These are phyloP conservation scores for Tethea ocularis DNA, from an alignment of 2,888 invertebrate genomes.

Conservation along the genomic window DNA sequence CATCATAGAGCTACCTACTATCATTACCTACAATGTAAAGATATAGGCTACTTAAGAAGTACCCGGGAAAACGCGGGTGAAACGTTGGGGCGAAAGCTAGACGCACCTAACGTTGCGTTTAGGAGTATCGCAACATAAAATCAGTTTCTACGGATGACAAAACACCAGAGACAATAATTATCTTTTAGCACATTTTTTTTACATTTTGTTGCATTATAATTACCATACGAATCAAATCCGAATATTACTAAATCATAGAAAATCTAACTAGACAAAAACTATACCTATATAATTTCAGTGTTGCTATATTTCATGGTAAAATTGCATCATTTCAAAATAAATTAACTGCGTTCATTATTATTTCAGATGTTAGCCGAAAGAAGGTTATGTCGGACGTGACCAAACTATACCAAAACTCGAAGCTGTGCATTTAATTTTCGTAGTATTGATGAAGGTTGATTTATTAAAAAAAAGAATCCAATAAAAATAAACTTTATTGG, in stretches of 20 bases:
- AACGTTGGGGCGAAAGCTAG: too few relatives aligned
- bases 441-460: too few relatives aligned
- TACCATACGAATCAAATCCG: neutral
- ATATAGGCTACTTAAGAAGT: too few relatives aligned
- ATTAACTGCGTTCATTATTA: neutral
- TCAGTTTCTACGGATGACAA: constrained; percentile 1
- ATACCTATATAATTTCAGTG: neutral
- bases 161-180: neutral
- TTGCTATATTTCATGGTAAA: neutral
- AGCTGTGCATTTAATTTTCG: too few relatives aligned
- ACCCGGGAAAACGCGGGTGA: too few relatives aligned
- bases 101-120: neutral
- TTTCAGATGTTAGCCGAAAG: neutral
- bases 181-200: neutral
- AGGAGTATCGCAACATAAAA: neutral
- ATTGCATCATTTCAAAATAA: neutral
- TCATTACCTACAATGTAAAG: too few relatives aligned
- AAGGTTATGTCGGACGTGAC: too few relatives aligned
- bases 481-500: too few relatives aligned
- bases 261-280: neutral
- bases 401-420: too few relatives aligned
- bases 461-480: too few relatives aligned
- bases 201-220: neutral
- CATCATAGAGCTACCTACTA: too few relatives aligned
- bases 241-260: neutral